Base-by-base conservation (phyloP, 2,797 vertebrate species). In the Epinephelus awoara region DNA sequence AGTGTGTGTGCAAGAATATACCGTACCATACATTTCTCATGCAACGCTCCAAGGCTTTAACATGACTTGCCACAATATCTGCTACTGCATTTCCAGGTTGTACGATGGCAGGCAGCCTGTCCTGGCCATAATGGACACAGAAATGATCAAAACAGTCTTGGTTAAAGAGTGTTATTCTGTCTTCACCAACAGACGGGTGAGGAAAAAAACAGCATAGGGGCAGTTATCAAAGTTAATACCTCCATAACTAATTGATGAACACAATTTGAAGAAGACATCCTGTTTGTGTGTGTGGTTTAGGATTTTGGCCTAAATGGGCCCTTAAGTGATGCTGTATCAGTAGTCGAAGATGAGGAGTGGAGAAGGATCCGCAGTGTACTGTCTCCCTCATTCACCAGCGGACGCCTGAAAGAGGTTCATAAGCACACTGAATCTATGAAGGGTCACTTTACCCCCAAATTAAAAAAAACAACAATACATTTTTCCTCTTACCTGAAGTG, bases 391-490 rank as follows among this genome's bases (percentile, higher is more conserved):
- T 96, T 97, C 87, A 96, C 96, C 82, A 96, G 93, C 0, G 93
- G 96, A 25, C 94, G 90, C 83, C 91, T 97, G 62, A 97, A 96
- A 82, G 95, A 96, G 93, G 96, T 96, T 2, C 2, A 80, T 90
- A 67, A 50, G 12, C 23, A 50, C 44, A 25, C 14, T 8, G 10
- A 14, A 29, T 27, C 58, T 15, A 34, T 34, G 34, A 34, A 34
- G 34, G 7, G 34, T 34, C 34, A 34, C 34, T 34, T 34, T 34
- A 34, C 7, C 34, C 34, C 34, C 7, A 8, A 34, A 34, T 34
- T 2, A 34, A 34, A 34, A 34, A 34, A 7, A 34, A 8, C 7
- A 34, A 1, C 5, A 1, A 34, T 6, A 34, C 7, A 34, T 34
- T 34, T 27, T 34, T 34, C 34, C 7, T 34, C 34, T 34, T 34